These are phyloP conservation scores for Ichneumon xanthorius DNA, from an alignment of 2,888 invertebrate species.

Conservation along the genomic window DNA sequence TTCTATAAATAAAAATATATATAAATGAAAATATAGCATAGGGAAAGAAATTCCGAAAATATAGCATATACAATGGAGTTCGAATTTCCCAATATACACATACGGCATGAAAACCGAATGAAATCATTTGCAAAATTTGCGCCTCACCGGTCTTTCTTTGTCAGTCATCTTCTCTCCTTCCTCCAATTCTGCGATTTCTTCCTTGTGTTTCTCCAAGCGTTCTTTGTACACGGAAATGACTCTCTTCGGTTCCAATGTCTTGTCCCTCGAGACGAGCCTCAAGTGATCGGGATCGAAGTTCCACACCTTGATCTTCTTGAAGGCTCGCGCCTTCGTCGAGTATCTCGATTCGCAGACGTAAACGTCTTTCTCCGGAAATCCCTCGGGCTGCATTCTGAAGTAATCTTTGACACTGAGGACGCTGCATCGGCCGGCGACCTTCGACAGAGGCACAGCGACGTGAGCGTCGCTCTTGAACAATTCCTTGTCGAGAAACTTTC, in stretches of 20 bases:
- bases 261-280: conserved; percentile 89
- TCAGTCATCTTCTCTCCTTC: conserved; percentile 93
- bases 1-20: conserved; percentile 86
- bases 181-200: conserved; percentile 94
- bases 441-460: conserved; percentile 93
- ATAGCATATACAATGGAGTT: too few relatives aligned
- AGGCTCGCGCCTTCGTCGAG: conserved; percentile 92
- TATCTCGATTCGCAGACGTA: conserved; percentile 99
- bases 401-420: conserved; percentile 98
- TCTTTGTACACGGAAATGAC: conserved; percentile 97
- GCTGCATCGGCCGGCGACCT: conserved; percentile 95
- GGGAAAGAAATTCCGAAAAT: too few relatives aligned
- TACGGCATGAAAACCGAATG: background rate
- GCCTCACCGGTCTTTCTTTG: conserved; percentile 93
- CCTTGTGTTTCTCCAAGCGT: conserved; percentile 95
- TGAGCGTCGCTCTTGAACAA: conserved; percentile 98
- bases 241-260: conserved; percentile 92
- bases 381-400: conserved; percentile 94
- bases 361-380: conserved; percentile 96
- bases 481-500: conserved; percentile 98
- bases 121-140: background rate
- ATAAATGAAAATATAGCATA: too few relatives aligned
- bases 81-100: background rate
- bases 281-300: conserved; percentile 88
- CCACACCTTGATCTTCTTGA: conserved; percentile 97